Percentiles rank a stretch among this genome's conserved stretches.
Conservation (phyloP, 2,888 invertebrate species). For the Alentia gelatinosa region DNA sequence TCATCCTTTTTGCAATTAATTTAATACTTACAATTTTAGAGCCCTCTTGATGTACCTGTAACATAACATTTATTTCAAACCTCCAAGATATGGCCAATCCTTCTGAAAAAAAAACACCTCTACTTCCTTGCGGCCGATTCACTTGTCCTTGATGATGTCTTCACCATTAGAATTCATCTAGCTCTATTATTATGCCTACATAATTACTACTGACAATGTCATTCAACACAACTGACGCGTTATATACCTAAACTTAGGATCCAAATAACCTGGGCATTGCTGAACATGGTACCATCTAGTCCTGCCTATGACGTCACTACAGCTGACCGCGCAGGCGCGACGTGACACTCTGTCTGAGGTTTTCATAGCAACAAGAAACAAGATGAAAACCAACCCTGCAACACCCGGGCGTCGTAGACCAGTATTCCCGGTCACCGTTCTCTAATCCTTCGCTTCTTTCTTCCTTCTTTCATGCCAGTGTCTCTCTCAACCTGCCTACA, state of each 20-base stretch:
- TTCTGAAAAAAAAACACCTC: not conserved
- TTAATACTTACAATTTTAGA: not conserved
- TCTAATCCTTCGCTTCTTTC: not conserved
- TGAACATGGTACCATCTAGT: not conserved
- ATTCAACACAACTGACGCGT: not conserved
- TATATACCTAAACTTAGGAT: not conserved
- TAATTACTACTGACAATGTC: not conserved
- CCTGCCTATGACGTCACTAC: conserved; percentile 33
- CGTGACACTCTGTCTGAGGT: conserved; percentile 35
- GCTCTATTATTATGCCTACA: not conserved
- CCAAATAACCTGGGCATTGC: conserved; percentile 5
- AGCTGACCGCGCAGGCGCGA: conserved; percentile 52
- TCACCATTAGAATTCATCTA: conserved; percentile 35
- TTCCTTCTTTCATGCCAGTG: not conserved
- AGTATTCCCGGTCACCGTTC: not conserved
- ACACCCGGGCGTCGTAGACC: not conserved
- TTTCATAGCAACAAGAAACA: conserved; percentile 4
- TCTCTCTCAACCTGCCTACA: not conserved
- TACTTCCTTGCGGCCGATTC: not conserved
- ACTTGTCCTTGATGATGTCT: conserved; percentile 48
- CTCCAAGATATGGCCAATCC: not conserved
- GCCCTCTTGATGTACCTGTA: not conserved
- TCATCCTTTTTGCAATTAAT: conserved; percentile 17
- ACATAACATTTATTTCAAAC: not conserved
- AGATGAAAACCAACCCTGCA: not conserved